Conservation (phyloP, 2,113 vertebrate genomes). For the Dolichotis patagonum region DNA sequence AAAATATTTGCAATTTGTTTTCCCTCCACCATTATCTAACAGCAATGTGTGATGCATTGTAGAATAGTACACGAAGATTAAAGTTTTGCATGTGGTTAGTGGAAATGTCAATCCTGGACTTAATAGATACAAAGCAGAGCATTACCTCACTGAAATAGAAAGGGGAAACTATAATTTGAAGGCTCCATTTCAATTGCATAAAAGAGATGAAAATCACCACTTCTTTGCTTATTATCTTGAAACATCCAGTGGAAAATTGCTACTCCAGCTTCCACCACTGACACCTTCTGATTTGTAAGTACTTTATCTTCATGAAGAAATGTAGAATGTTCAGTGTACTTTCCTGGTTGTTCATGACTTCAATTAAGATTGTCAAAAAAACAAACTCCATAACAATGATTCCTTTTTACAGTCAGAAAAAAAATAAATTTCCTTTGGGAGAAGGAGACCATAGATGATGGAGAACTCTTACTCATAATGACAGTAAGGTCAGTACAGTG, state of each 20-base stretch:
- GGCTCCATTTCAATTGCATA: slow-evolving; percentile 32
- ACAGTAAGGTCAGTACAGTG: neutral
- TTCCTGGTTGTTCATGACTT: neutral
- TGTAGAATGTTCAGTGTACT: neutral
- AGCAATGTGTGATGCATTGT: neutral
- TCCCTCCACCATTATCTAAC: neutral
- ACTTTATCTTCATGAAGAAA: neutral
- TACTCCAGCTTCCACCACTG: neutral
- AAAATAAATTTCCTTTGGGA: neutral
- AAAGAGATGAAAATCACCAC: slow-evolving; percentile 32
- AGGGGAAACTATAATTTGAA: neutral
- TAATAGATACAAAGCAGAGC: neutral
- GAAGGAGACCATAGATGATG: neutral
- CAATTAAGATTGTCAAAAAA: neutral
- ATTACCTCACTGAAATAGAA: neutral
- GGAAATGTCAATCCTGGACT: neutral
- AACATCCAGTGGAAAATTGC: neutral
- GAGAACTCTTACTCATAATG: neutral
- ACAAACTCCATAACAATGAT: neutral
- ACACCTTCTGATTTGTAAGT: neutral
- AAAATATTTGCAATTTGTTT: slow-evolving; percentile 41
- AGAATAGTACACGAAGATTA: neutral
- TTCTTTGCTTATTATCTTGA: neutral
- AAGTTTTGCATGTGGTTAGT: neutral
- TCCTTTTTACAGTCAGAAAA: neutral